Base-by-base conservation (phyloP, 2,113 vertebrate species). In the Bujurquina vittata region DNA sequence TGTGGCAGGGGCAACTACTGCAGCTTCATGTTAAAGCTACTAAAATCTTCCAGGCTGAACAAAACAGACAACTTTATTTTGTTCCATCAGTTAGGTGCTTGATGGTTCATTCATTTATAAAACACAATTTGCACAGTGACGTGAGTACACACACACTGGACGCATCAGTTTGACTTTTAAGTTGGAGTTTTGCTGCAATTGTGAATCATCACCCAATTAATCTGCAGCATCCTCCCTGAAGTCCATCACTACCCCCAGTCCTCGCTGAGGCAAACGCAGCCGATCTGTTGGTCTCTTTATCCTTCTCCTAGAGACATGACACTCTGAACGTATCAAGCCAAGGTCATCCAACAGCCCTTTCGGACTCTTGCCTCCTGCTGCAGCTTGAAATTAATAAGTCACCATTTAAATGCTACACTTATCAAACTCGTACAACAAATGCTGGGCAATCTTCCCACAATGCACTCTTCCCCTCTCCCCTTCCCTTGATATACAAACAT, bases 401-500 rank as follows among this genome's bases (percentile, higher is more conserved):
- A 91, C 92, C 84, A 90, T 94, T 95, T 94, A 89, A 94, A 92
- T 87, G 84, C 69, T 89, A 75, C 89, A 87, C 89, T 93, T 94
- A 95, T 92, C 93, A 90, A 84, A 85, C 93, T 90, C 84, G 61
- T 80, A 89, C 90, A 95, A 89, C 84, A 93, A 95, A 95, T 86
- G 83, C 84, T 83, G 89, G 84, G 84, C 87, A 87, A 86, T 93
- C 84, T 90, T 92, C 83, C 88, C 85, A 83, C 87, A 84, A 83
- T 59, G 35, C 79, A 80, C 83, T 73, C 87, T 78, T 80, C 77
- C 86, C 87, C 90, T 89, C 75, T 69, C 60, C 83, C 75, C 81
- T 85, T 95, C 87, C 91, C 83, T 91, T 95, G 93, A 95, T 93
- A 93, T 94, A 95, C 95, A 95, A 95, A 95, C 89, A 89, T 95